These are phyloP conservation scores for Falco columbarius DNA, from an alignment of 2,797 vertebrate genomes.

Conservation along the genomic window DNA sequence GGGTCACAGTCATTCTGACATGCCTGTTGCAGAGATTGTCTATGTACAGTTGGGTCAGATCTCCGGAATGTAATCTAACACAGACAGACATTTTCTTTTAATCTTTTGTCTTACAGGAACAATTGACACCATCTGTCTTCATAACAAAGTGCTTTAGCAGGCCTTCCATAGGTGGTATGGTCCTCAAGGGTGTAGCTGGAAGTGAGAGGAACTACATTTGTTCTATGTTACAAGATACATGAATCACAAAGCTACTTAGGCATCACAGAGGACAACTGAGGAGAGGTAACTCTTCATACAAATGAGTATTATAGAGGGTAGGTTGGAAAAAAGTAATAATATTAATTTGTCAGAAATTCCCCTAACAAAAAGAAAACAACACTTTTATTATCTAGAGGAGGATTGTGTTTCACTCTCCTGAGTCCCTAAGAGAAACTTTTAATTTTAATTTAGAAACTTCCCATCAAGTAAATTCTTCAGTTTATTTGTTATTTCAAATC, in stretches of 20 bases:
- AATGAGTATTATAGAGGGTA: not conserved
- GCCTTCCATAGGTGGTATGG: not conserved
- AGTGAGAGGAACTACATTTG: not conserved
- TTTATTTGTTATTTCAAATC: not conserved
- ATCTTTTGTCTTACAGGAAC: constrained; percentile 17
- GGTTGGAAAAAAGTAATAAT: not conserved
- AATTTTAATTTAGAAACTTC: not conserved
- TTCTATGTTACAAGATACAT: not conserved
- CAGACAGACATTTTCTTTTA: constrained; percentile 13
- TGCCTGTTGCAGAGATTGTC: not conserved
- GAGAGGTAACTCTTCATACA: not conserved
- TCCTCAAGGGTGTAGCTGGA: not conserved
- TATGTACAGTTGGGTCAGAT: not conserved
- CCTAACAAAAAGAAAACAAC: not conserved
- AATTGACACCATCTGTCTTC: constrained; percentile 13
- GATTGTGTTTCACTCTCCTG: not conserved
- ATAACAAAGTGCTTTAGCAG: not conserved
- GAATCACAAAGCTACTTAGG: not conserved
- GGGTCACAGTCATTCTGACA: not conserved
- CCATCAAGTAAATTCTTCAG: not conserved
- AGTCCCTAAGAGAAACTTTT: not conserved
- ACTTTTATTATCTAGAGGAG: not conserved
- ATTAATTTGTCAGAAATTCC: not conserved
- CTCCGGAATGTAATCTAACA: not conserved
- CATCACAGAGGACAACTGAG: not conserved